Evolutionary conservation across 1,140 invertebrate species (phyloP), one percentile per base, ranked within the genome.

Genomic region (Zaprionus lachaisei): DNA sequence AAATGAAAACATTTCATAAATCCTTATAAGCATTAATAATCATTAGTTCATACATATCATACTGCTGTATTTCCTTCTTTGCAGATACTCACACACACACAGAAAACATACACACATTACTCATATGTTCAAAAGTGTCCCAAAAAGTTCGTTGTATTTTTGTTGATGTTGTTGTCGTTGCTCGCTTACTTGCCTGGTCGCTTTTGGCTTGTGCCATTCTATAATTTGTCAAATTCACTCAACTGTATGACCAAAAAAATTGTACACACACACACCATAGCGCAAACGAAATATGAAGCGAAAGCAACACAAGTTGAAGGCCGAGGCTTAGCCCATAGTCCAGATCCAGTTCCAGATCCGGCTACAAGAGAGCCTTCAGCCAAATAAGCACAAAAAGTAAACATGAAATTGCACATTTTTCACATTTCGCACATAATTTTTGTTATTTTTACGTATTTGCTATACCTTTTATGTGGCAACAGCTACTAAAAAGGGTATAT

Each of bases 401-500:
- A 85, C 81, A 85, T 89, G 81, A 89, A 90, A 90, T 90, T 80
- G 85, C 85, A 90, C 79, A 90, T 89, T 85, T 89, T 90, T 90
- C 55, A 81, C 71, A 72, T 75, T 79, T 80, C 41, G 44, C 79
- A 84, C 81, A 90, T 81, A 66, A 90, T 89, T 84, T 90, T 67
- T 67, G 75, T 49, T 73, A 73, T 60, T 73, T 66, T 67, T 60
- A 20, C 12, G 70, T 55, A 41, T 28, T 67, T 44, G n/a, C 4
- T 15, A 47, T 47, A 47, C 64, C 64, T 55, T 47, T 15, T 5
- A 17, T 2, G 7, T 2, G 0, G 9, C 20, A 34, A 3, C 31
- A 34, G 31, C 1, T 44, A 12, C 28, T 7, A 0, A 17, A 26
- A 6, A 70, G 14, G 12, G 54, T 14, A 24, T 24, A 38, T 26